Conservation (phyloP, 37 sponge, comb jelly and placozoan species). For the Aplysina aerophoba region DNA sequence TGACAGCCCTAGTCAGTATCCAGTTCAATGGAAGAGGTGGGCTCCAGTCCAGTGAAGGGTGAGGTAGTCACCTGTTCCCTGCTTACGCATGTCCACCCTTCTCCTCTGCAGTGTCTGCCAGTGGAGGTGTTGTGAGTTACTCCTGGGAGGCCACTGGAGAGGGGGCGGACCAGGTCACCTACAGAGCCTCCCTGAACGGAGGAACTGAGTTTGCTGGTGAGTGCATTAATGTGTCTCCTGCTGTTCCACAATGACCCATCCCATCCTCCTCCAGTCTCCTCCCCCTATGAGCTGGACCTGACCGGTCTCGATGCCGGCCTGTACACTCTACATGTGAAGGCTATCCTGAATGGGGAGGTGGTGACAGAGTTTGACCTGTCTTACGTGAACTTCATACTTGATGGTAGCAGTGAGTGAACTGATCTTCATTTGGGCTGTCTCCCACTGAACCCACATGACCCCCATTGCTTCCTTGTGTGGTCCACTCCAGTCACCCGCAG, state of each 20-base stretch:
- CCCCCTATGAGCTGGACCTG: neutral
- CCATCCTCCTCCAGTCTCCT: neutral
- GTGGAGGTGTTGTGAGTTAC: neutral
- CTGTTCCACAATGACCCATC: neutral
- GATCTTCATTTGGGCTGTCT: neutral
- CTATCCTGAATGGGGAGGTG: neutral
- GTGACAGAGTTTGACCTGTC: neutral
- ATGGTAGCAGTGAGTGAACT: neutral
- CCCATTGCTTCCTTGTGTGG: neutral
- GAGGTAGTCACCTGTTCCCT: neutral
- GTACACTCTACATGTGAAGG: neutral
- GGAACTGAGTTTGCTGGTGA: slow-evolving; percentile 18
- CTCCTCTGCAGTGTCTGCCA: neutral
- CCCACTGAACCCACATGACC: neutral
- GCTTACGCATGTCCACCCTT: neutral
- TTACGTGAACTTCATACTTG: neutral
- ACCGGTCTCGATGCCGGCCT: neutral
- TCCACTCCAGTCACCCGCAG: neutral
- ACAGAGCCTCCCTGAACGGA: neutral
- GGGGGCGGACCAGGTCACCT: neutral
- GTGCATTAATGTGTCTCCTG: neutral
- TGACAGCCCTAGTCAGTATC: neutral
- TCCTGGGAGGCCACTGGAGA: neutral
- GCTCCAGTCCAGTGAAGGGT: neutral
- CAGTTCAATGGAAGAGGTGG: neutral